Conservation (phyloP, 1,140 invertebrate genomes). For the Potamilus streckersoni region DNA sequence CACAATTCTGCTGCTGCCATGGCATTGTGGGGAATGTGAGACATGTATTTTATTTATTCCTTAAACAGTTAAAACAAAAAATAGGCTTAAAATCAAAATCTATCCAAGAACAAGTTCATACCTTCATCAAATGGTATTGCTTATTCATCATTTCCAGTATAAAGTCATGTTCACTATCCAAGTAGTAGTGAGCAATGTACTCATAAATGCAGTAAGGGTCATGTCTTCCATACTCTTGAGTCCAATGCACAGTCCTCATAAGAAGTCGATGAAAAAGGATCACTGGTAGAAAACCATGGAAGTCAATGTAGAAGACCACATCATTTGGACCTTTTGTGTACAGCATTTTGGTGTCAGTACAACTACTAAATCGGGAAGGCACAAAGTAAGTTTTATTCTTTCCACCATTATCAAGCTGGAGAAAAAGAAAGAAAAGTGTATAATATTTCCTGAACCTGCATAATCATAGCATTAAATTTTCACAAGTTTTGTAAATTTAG, state of each 20-base stretch:
- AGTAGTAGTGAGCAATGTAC: slow-evolving; percentile 53
- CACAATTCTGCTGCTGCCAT: no score
- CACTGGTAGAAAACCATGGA: slow-evolving; percentile 63
- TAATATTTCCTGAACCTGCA: no score
- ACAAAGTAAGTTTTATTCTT: slow-evolving; percentile 47
- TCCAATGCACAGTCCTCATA: slow-evolving; percentile 57
- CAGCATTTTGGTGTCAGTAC: slow-evolving; percentile 32
- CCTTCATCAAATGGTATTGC: slow-evolving; percentile 59
- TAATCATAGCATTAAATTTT: no score
- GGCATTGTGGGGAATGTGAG: no score
- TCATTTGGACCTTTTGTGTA: slow-evolving; percentile 45
- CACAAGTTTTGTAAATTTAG: no score
- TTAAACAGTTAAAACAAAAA: no score
- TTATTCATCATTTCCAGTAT: slow-evolving; percentile 56
- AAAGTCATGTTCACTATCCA: slow-evolving; percentile 65
- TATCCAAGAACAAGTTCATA: slow-evolving; percentile 11
- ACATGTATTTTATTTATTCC: no score
- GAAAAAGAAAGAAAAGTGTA: no score
- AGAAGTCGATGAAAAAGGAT: slow-evolving; percentile 63
- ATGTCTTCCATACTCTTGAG: slow-evolving; percentile 53
- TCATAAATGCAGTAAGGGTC: slow-evolving; percentile 51
- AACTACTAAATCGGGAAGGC: slow-evolving; percentile 44
- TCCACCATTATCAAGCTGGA: no score
- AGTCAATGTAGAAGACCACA: slow-evolving; percentile 61
- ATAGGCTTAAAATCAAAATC: no score